A percentile compares a stretch with the other conserved stretches of the same genome.
phyloP scores from a whole-genome alignment of 2,113 vertebrate genomes.

The Chaetura pelagica region DNA sequence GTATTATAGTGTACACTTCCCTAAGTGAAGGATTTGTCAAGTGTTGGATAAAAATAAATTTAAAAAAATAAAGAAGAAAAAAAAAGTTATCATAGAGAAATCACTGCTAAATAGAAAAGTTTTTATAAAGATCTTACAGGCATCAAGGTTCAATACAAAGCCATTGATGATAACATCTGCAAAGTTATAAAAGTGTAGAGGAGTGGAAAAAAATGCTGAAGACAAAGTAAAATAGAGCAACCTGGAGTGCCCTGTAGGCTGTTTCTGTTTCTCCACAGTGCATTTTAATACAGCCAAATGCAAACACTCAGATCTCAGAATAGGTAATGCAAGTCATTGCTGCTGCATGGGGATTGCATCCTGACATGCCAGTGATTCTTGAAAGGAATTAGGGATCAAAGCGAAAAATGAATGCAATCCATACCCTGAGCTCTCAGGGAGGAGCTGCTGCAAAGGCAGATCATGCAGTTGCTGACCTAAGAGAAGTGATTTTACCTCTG shows the following conservation, averaged over 20 bases:
- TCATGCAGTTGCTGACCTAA: background rate
- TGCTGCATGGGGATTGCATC: background rate
- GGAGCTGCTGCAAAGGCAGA: background rate
- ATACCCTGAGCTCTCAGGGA: background rate
- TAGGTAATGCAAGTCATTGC: background rate
- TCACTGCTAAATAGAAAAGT: background rate
- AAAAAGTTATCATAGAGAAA: background rate
- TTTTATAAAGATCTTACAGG: background rate
- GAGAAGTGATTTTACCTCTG: conserved; percentile 14
- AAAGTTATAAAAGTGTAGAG: background rate
- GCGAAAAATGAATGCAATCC: background rate
- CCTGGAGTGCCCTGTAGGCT: background rate
- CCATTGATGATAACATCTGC: background rate
- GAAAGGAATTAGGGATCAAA: background rate
- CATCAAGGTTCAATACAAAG: background rate
- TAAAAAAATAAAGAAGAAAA: background rate
- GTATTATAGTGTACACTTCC: background rate
- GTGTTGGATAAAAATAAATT: background rate
- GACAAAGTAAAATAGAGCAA: background rate
- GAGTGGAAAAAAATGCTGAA: background rate
- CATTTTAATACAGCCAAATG: background rate
- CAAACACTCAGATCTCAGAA: background rate
- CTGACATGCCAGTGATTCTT: background rate
- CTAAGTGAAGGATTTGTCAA: background rate
- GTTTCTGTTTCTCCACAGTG: background rate